These are phyloP conservation scores for Eudemis profundana DNA, from an alignment of 2,888 invertebrate genomes.

Conservation along the genomic window DNA sequence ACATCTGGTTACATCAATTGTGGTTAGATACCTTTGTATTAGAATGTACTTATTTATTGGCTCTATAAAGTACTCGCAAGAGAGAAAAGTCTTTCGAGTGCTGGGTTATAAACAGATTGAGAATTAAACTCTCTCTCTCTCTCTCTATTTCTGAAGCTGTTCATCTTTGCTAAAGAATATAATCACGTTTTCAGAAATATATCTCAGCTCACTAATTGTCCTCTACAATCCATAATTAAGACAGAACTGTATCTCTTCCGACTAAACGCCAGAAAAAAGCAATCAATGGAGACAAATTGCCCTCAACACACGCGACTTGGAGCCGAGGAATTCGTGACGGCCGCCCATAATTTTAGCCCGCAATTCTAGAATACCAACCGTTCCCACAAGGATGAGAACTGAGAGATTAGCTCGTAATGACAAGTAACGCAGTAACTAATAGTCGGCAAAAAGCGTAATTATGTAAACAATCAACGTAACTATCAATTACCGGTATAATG, in stretches of 20 bases:
- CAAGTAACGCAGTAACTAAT: conserved; percentile 1
- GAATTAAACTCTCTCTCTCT: too few species aligned
- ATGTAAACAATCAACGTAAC: conserved; percentile 16
- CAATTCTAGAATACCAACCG: conserved; percentile 8
- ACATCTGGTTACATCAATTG: too few species aligned
- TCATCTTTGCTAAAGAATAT: too few species aligned
- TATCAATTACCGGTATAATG: conserved; percentile 29
- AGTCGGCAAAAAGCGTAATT: conserved; percentile 29
- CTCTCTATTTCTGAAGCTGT: too few species aligned
- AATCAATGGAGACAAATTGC: conserved; percentile 38
- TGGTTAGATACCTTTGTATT: not conserved
- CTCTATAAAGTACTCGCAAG: too few species aligned
- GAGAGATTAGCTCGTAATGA: conserved; percentile 12
- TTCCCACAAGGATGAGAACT: conserved; percentile 32
- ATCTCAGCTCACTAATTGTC: conserved; percentile 11
- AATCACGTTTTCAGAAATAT: not conserved
- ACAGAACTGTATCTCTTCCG: conserved; percentile 1
- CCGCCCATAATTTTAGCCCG: conserved; percentile 26
- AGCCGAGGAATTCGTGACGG: conserved; percentile 23
- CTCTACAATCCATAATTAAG: not conserved
- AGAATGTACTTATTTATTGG: too few species aligned
- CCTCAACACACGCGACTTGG: conserved; percentile 4
- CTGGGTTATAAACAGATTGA: too few species aligned
- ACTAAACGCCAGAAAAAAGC: conserved; percentile 22
- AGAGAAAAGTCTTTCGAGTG: too few species aligned